phyloP scores from a whole-genome alignment of 2,113 vertebrate genomes.

The Solea senegalensis region DNA sequence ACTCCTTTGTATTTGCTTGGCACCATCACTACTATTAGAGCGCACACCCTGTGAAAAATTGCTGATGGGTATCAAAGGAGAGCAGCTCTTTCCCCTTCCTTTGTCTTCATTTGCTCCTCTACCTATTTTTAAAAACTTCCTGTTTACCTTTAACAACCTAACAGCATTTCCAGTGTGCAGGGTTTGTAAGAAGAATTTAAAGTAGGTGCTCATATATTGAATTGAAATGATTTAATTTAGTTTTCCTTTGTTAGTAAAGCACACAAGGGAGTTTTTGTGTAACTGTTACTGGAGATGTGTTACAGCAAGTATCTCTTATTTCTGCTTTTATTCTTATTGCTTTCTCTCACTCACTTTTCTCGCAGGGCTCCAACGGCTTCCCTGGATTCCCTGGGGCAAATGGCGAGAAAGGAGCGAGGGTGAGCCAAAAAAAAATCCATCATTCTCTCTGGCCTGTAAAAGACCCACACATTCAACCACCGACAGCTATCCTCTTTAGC shows the following conservation, averaged over 20 bases:
- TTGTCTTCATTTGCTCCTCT: conserved; percentile 59
- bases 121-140: conserved; percentile 42
- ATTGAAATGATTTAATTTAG: conserved; percentile 22
- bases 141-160: conserved; percentile 42
- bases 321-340: not conserved
- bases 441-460: conserved; percentile 9
- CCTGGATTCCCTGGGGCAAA: conserved; percentile 76
- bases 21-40: conserved; percentile 44
- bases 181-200: conserved; percentile 8
- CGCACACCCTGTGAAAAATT: conserved; percentile 57
- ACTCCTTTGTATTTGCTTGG: conserved; percentile 62
- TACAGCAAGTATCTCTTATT: not conserved
- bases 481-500: not conserved
- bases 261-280: conserved; percentile 7
- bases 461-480: not conserved
- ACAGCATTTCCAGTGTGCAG: not conserved
- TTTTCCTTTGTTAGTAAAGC: conserved; percentile 22
- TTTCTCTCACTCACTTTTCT: conserved; percentile 11
- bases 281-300: conserved; percentile 7
- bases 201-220: conserved; percentile 11
- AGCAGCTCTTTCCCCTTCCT: conserved; percentile 38
- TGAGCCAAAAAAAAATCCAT: conserved; percentile 41
- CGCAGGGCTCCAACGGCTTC: conserved; percentile 81
- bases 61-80: conserved; percentile 63
- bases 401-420: conserved; percentile 81